Conservation (phyloP, 2,888 invertebrate species). For the Caenorhabditis sp. region DNA sequence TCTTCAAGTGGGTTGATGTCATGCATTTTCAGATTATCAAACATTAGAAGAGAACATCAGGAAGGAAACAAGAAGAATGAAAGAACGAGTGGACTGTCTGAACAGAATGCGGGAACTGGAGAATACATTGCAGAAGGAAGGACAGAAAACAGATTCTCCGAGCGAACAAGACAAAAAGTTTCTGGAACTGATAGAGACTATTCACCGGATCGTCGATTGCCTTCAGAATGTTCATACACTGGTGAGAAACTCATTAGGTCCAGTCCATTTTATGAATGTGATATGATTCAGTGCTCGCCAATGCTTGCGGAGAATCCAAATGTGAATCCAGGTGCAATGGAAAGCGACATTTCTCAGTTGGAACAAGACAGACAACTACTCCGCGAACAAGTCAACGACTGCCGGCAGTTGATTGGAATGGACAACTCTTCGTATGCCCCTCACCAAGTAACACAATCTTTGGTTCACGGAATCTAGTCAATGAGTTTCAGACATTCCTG, state of each 20-base stretch:
- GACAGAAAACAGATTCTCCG: not conserved
- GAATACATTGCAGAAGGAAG: not conserved
- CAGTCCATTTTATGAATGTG: too few species aligned
- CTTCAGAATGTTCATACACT: conserved; percentile 30
- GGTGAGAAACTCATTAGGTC: too few species aligned
- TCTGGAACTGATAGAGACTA: conserved; percentile 25
- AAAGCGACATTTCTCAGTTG: not conserved
- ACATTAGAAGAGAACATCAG: conserved; percentile 10
- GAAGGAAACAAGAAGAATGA: conserved; percentile 17
- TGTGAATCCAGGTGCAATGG: conserved; percentile 35
- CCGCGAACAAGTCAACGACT: conserved; percentile 23
- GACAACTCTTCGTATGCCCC: not conserved
- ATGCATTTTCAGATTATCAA: conserved; percentile 27
- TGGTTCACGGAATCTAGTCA: too few species aligned
- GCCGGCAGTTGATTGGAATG: conserved; percentile 6
- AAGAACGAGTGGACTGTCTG: conserved; percentile 31
- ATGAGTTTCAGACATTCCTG: conserved; percentile 17
- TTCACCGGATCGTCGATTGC: conserved; percentile 14
- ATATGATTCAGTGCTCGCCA: conserved; percentile 26
- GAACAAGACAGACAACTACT: conserved; percentile 5
- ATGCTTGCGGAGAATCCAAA: conserved; percentile 14
- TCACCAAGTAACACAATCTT: conserved; percentile 7
- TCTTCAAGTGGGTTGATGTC: too few species aligned
- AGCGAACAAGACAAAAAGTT: conserved; percentile 13
- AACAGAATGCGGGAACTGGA: conserved; percentile 20